Base-by-base conservation (phyloP, 2,113 vertebrate species). In the Rhinolophus sinicus region DNA sequence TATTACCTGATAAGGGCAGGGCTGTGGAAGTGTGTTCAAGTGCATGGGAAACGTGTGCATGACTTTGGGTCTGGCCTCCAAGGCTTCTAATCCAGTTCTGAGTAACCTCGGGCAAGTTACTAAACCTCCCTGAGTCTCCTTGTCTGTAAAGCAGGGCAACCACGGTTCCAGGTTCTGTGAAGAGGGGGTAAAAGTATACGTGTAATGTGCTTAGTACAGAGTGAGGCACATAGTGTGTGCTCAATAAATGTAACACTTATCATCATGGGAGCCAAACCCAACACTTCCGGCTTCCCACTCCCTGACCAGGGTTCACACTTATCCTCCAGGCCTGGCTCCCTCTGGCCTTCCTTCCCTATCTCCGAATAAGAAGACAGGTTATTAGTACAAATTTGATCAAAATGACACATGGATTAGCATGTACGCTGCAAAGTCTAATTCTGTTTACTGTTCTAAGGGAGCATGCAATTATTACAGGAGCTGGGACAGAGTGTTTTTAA, bases 401-500 rank as follows among this genome's bases (percentile, higher is more conserved):
- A 98, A 98, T 98, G 98, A 98, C 98, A 98, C 98, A 98, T 98
- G 98, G 98, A 98, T 99, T 98, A 98, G 96, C 97, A 98, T 97
- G 97, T 98, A 97, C 78, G 96, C 98, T 98, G 97, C 97, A 98
- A 98, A 98, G 98, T 98, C 97, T 98, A 99, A 99, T 98, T 98
- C 98, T 98, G 98, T 99, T 99, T 99, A 98, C 98, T 97, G 98
- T 99, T 99, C 98, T 98, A 96, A 93, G 98, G 98, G 98, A 98
- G 98, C 97, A 97, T 97, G 98, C 98, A 99, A 99, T 98, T 98
- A 99, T 98, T 98, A 98, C 98, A 98, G 98, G 98, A 98, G 98
- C 98, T 1, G 73, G 98, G 98, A 98, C 98, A 98, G 98, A 99
- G 98, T 98, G 98, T 98, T 98, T 98, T 99, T 98, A 99, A 98